A percentile compares a stretch with the other conserved stretches of the same genome.
Conservation (phyloP, 2,888 invertebrate species). For the Neocrepidodera transversa region DNA sequence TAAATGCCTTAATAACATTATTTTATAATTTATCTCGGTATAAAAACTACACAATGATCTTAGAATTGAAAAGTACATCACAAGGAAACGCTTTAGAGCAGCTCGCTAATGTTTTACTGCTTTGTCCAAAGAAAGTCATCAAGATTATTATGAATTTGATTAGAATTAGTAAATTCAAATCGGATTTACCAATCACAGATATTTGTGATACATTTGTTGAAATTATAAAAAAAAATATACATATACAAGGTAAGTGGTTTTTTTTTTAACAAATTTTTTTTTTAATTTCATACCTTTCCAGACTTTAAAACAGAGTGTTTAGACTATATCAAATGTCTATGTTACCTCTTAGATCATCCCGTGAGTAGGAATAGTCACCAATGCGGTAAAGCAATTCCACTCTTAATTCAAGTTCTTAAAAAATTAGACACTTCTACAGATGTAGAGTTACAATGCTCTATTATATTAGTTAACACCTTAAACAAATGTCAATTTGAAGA, state of each 20-base stretch:
- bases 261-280: not conserved
- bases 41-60: slow-evolving; percentile 47
- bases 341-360: slow-evolving; percentile 52
- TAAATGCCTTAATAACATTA: slow-evolving; percentile 53
- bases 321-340: slow-evolving; percentile 54
- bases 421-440: slow-evolving; percentile 45
- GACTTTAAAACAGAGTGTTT: slow-evolving; percentile 44
- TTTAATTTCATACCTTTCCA: slow-evolving; percentile 26
- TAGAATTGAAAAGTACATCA: slow-evolving; percentile 51
- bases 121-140: slow-evolving; percentile 53
- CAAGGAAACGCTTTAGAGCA: slow-evolving; percentile 53
- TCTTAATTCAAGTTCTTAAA: slow-evolving; percentile 49
- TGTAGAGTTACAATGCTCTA: slow-evolving; percentile 51
- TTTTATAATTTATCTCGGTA: slow-evolving; percentile 53
- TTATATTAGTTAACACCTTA: slow-evolving; percentile 52
- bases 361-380: slow-evolving; percentile 48
- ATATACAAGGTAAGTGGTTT: not conserved
- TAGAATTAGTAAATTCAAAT: slow-evolving; percentile 48
- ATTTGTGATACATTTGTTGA: slow-evolving; percentile 52
- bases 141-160: slow-evolving; percentile 56
- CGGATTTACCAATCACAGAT: slow-evolving; percentile 55
- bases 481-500: slow-evolving; percentile 53
- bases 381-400: slow-evolving; percentile 46
- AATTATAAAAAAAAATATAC: slow-evolving; percentile 41
- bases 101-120: slow-evolving; percentile 50